These are phyloP conservation scores for Chloroclysta siterata DNA, from an alignment of 2,888 invertebrate species.

Conservation along the genomic window DNA sequence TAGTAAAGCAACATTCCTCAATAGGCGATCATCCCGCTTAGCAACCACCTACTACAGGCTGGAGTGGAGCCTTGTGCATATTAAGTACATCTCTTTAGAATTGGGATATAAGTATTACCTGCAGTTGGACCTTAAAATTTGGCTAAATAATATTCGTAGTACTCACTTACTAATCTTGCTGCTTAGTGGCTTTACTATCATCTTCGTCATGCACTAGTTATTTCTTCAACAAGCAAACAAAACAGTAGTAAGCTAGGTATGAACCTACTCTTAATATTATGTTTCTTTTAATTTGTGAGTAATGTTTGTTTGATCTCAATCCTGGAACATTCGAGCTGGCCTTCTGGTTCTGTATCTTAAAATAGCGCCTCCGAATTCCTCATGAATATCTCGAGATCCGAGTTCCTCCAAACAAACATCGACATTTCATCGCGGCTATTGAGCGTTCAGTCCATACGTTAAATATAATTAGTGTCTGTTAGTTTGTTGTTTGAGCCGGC, in stretches of 20 bases:
- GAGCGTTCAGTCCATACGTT: slow-evolving; percentile 39
- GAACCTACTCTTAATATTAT: neutral
- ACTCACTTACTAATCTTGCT: neutral
- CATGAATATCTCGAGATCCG: slow-evolving; percentile 27
- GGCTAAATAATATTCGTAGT: neutral
- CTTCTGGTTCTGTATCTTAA: slow-evolving; percentile 9
- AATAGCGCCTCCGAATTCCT: slow-evolving; percentile 15
- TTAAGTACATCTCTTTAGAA: neutral
- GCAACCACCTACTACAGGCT: neutral
- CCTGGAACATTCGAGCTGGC: slow-evolving; percentile 3
- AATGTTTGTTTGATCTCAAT: slow-evolving; percentile 7
- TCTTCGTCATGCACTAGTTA: neutral
- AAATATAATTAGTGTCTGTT: slow-evolving; percentile 60
- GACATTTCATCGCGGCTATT: slow-evolving; percentile 36
- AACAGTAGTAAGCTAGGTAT: neutral
- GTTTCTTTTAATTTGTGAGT: neutral
- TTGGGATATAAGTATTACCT: neutral
- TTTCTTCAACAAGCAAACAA: neutral
- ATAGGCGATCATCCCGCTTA: slow-evolving; percentile 18
- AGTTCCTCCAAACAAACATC: slow-evolving; percentile 37
- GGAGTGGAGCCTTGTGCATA: neutral
- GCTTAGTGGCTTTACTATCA: neutral
- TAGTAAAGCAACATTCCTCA: slow-evolving; percentile 14
- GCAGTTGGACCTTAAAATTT: neutral
- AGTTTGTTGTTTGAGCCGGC: slow-evolving; percentile 63